A percentile compares a stretch with the other conserved stretches of the same genome.
Conservation (phyloP, 2,113 vertebrate species). For the Aspidoscelis tigris region DNA sequence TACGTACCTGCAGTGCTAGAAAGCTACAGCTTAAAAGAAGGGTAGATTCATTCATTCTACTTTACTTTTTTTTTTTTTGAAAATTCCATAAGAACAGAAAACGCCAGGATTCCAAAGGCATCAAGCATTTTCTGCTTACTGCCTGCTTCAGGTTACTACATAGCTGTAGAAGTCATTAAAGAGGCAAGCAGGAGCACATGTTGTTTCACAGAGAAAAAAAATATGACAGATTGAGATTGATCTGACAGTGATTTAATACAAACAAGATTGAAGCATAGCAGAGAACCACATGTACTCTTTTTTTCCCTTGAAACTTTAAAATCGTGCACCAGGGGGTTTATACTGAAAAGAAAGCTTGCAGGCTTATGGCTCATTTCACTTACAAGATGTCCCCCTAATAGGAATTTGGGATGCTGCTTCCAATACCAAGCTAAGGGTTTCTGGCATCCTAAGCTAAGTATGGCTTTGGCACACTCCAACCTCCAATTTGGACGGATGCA, state of each 20-base stretch:
- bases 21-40: not conserved
- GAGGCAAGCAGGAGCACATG: not conserved
- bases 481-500: no score
- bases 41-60: not conserved
- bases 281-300: not conserved
- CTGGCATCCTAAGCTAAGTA: no score
- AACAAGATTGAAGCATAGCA: not conserved
- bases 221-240: conserved; percentile 1
- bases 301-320: no score
- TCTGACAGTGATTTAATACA: not conserved
- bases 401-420: not conserved
- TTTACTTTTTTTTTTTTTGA: not conserved
- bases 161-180: not conserved
- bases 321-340: not conserved
- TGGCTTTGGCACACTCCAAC: no score
- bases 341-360: no score
- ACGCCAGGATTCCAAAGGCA: not conserved
- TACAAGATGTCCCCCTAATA: not conserved
- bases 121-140: conserved; percentile 3
- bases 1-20: not conserved
- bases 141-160: not conserved
- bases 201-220: not conserved
- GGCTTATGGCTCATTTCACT: not conserved
- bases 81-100: not conserved
- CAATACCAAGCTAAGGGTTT: no score